phyloP scores from a whole-genome alignment of 2,888 invertebrate species.

The Polyommatus iphigenia region DNA sequence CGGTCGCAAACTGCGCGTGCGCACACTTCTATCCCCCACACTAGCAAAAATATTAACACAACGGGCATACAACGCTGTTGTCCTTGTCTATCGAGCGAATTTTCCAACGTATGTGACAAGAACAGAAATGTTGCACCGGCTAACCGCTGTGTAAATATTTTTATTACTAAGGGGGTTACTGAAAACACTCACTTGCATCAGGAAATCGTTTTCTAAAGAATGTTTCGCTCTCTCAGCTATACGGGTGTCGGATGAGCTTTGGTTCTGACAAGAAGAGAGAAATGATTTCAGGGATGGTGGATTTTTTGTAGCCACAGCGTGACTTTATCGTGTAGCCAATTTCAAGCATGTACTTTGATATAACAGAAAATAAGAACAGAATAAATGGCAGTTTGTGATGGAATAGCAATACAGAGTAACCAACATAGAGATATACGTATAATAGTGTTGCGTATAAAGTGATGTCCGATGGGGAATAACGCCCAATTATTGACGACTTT shows the following conservation, averaged over 20 bases:
- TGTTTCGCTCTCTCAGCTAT: constrained; percentile 79
- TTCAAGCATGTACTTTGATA: neutral
- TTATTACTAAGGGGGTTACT: neutral
- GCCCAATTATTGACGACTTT: neutral
- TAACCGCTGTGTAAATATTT: neutral
- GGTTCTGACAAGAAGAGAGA: constrained; percentile 73
- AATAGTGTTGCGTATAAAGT: neutral
- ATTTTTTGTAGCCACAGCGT: constrained; percentile 27
- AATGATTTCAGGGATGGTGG: constrained; percentile 58
- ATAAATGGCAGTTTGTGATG: neutral
- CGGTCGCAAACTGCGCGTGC: constrained; percentile 46
- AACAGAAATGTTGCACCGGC: neutral
- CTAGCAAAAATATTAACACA: neutral
- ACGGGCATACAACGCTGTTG: neutral
- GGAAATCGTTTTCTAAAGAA: constrained; percentile 76
- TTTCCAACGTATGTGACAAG: neutral
- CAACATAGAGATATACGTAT: neutral
- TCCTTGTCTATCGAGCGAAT: neutral
- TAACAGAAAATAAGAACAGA: neutral
- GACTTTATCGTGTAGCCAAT: constrained; percentile 19
- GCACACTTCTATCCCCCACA: constrained; percentile 29
- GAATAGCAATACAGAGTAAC: neutral
- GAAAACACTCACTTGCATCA: constrained; percentile 73
- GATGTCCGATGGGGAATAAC: neutral
- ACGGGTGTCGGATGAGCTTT: constrained; percentile 77